Base-by-base conservation (phyloP, 2,888 invertebrate species). In the Zhuqinia jingwanae region DNA sequence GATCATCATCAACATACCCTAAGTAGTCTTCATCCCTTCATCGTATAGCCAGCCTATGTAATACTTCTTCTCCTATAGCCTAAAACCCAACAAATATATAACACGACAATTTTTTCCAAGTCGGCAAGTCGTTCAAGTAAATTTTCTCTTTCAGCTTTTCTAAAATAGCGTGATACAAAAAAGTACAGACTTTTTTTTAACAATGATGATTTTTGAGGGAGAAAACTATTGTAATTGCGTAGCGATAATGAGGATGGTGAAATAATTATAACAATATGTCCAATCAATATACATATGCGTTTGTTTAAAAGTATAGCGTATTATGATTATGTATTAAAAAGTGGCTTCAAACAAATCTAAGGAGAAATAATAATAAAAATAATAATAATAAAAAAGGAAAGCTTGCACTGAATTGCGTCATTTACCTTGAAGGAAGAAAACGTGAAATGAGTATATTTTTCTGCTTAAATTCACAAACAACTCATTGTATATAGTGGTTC, bases 81-180 rank as follows among this genome's bases (percentile, higher is more conserved):
- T 65, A 65, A 65, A 60, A 27, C 22, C 3, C 36, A 36, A 8
- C 36, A 3, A 36, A 3, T 36, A 36, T 36, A n/a, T n/a, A 36
- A 42, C n/a, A 70, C 70, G 10, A 25, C 45, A 68, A 47, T 13
- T 47, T 36, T 45, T n/a, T 3, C 20, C 47, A 11, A 65, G 65
- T 68, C 70, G 47, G 47, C 25, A 70, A 73, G 73, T 58, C 58
- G 58, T 81, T 73, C 47, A 60, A 73, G 81, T 81, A 79, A 76
- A 73, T 73, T 70, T 73, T 58, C 45, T 20, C 73, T 68, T 42
- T 70, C 76, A 76, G 36, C 76, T 63, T 47, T 65, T 22, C 75
- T 63, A 80, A 42, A 83, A 75, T 73, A 75, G 70, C 15, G 27
- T 70, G 47, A 45, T 78, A 78, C 56, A 56, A 27, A 77, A 15